These are phyloP conservation scores for Darevskia nairensis DNA, from an alignment of 2,797 vertebrate species.

Conservation along the genomic window DNA sequence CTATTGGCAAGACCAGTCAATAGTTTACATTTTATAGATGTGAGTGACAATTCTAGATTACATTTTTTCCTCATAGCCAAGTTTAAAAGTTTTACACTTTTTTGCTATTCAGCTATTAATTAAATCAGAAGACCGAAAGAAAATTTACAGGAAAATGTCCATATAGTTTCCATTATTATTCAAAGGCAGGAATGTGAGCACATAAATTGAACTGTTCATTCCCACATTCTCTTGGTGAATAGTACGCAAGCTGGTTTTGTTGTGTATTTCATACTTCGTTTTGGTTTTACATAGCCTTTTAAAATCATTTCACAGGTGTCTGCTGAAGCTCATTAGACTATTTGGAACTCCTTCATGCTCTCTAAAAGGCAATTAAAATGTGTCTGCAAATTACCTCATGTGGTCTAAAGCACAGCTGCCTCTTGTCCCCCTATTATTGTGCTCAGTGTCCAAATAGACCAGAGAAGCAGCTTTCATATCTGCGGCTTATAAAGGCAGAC, in stretches of 20 bases:
- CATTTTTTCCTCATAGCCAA: slow-evolving; percentile 5
- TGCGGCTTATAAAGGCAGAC: slow-evolving; percentile 75
- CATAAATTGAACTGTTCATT: slow-evolving; percentile 35
- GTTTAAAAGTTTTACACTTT: neutral
- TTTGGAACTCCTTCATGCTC: slow-evolving; percentile 85
- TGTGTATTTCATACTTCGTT: slow-evolving; percentile 77
- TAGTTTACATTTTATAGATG: neutral
- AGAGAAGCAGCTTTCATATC: slow-evolving; percentile 78
- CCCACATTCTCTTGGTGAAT: slow-evolving; percentile 41
- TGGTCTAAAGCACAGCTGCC: slow-evolving; percentile 82
- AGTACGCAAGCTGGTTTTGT: slow-evolving; percentile 52
- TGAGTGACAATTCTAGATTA: neutral
- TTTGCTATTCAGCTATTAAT: slow-evolving; percentile 1
- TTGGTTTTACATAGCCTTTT: slow-evolving; percentile 79
- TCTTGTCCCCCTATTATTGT: slow-evolving; percentile 76
- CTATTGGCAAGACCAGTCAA: neutral
- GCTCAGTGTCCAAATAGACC: slow-evolving; percentile 74
- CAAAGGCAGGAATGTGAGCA: neutral
- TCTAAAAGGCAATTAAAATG: slow-evolving; percentile 87
- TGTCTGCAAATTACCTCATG: slow-evolving; percentile 84
- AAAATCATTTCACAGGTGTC: slow-evolving; percentile 86
- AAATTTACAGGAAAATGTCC: neutral
- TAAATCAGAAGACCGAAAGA: neutral
- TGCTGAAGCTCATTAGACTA: slow-evolving; percentile 85
- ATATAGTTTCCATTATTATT: slow-evolving; percentile 10